phyloP scores from a whole-genome alignment of 1,140 invertebrate genomes.

The Pseudomyrmex flavicornis region DNA sequence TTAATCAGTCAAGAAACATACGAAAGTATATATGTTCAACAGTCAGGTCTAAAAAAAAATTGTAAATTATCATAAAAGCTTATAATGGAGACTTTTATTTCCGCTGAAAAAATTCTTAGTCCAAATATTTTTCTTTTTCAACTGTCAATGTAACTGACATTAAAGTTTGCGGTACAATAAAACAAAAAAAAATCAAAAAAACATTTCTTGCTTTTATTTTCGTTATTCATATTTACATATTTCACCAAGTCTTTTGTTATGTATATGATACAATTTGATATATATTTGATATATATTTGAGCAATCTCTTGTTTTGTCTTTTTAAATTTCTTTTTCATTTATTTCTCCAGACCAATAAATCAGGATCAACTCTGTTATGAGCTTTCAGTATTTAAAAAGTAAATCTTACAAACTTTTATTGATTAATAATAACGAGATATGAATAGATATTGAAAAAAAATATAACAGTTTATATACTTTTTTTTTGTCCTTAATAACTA shows the following conservation, averaged over 20 bases:
- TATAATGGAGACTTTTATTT: constrained; percentile 40
- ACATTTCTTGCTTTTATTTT: constrained; percentile 6
- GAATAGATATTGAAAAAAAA: neutral
- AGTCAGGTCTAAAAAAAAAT: neutral
- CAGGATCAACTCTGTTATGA: constrained; percentile 32
- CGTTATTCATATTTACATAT: constrained; percentile 43
- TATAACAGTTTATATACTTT: constrained; percentile 10
- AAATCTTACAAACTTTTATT: constrained; percentile 17
- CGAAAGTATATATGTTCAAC: constrained; percentile 5
- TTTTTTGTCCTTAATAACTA: constrained; percentile 30
- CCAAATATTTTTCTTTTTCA: neutral
- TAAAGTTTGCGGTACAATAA: neutral
- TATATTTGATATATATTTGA: constrained; percentile 6
- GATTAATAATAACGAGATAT: neutral
- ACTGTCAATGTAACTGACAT: neutral
- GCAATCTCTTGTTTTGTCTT: neutral
- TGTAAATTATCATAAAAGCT: constrained; percentile 31
- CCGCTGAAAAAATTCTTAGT: neutral
- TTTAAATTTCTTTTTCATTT: constrained; percentile 8
- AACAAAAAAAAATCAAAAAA: too few relatives aligned
- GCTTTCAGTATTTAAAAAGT: constrained; percentile 18
- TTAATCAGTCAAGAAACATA: constrained; percentile 6
- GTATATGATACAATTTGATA: neutral
- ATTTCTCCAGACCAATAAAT: constrained; percentile 16
- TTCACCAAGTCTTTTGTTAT: neutral